Evolutionary conservation across 2,797 vertebrate genomes (phyloP).

Genomic region (Acridotheres tristis): DNA sequence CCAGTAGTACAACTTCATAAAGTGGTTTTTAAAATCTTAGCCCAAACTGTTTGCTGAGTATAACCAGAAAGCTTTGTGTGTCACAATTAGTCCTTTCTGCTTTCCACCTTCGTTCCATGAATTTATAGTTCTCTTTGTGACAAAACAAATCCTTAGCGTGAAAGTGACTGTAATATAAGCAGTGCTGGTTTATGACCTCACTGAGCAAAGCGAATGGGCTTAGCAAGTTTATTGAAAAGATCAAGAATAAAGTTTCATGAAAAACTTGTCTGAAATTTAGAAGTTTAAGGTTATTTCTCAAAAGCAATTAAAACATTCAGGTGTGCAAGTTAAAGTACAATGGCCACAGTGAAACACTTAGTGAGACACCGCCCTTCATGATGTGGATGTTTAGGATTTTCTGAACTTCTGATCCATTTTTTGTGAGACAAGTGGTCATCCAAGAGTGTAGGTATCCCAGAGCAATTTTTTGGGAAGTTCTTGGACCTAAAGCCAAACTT

Average conservation of each 20-base stretch:
- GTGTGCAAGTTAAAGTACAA: not conserved
- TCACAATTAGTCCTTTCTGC: slow-evolving; percentile 44
- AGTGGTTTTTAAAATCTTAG: slow-evolving; percentile 10
- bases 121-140: slow-evolving; percentile 50
- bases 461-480: not conserved
- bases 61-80: slow-evolving; percentile 54
- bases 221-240: slow-evolving; percentile 60
- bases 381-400: not conserved
- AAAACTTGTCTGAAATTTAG: not conserved
- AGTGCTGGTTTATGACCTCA: slow-evolving; percentile 40
- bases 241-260: slow-evolving; percentile 29
- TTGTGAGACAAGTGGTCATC: not conserved
- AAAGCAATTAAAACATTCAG: not conserved
- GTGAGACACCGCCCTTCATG: not conserved
- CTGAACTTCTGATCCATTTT: not conserved
- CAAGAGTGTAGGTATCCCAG: not conserved
- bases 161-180: slow-evolving; percentile 64
- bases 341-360: not conserved
- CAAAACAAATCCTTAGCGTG: slow-evolving; percentile 52
- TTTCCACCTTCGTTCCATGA: slow-evolving; percentile 12
- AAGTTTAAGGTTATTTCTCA: not conserved
- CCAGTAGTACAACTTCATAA: not conserved
- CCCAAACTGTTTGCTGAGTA: slow-evolving; percentile 46
- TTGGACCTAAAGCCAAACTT: not conserved
- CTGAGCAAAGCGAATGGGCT: not conserved